phyloP scores from a whole-genome alignment of 2,888 invertebrate genomes.

The Lissonota sp. region DNA sequence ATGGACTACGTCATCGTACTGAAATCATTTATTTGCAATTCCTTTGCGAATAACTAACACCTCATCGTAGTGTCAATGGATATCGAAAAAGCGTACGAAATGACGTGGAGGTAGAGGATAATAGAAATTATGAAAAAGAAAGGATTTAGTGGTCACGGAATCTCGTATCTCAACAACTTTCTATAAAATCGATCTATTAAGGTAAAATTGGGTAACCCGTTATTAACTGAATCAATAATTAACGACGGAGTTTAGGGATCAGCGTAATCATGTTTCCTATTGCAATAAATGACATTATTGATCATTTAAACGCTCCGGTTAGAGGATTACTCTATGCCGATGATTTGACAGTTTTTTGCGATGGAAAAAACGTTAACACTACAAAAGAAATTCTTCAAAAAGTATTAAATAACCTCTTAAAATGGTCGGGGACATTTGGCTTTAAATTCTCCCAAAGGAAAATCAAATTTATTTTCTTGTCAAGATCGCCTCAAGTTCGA shows the following conservation, averaged over 20 bases:
- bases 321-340: conserved; percentile 58
- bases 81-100: conserved; percentile 67
- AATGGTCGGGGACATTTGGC: conserved; percentile 51
- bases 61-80: conserved; percentile 53
- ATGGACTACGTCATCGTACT: conserved; percentile 61
- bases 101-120: conserved; percentile 59
- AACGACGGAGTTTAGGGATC: conserved; percentile 63
- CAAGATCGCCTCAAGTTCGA: conserved; percentile 13
- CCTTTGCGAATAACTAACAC: conserved; percentile 21
- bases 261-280: conserved; percentile 64
- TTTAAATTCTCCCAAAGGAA: conserved; percentile 65
- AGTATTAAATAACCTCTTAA: conserved; percentile 51
- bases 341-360: conserved; percentile 55
- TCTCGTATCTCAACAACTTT: conserved; percentile 60
- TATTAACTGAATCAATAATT: conserved; percentile 33
- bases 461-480: conserved; percentile 51
- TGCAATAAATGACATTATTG: conserved; percentile 60
- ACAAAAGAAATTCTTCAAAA: conserved; percentile 55
- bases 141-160: conserved; percentile 49
- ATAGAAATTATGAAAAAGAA: conserved; percentile 48
- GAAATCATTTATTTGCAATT: conserved; percentile 37
- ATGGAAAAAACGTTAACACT: conserved; percentile 50
- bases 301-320: conserved; percentile 33
- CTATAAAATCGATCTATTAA: conserved; percentile 44
- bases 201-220: conserved; percentile 20